Percentiles rank a stretch among this genome's conserved stretches.
These are phyloP conservation scores for Cryptocheilus praepositus DNA, from an alignment of 2,888 invertebrate genomes.

Conservation along the genomic window DNA sequence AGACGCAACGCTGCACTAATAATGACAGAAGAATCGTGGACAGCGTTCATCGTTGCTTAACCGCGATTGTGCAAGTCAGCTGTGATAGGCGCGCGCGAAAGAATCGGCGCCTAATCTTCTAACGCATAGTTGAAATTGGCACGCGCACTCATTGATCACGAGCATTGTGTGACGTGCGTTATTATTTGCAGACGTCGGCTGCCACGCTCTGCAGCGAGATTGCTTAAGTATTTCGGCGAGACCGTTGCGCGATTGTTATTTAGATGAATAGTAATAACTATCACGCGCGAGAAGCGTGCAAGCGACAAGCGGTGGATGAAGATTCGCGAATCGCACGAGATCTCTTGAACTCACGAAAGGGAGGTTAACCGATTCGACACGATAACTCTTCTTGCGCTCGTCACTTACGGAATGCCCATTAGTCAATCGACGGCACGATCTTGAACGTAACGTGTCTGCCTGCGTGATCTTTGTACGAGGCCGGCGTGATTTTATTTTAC, in stretches of 20 bases:
- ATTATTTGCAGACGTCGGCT: neutral
- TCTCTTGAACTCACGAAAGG: conserved; percentile 19
- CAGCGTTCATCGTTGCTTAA: too few relatives aligned
- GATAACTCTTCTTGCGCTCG: conserved; percentile 19
- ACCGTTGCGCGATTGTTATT: conserved; percentile 23
- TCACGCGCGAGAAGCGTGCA: conserved; percentile 16
- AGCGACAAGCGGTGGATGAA: neutral
- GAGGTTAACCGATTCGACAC: conserved; percentile 7
- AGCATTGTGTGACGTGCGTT: neutral
- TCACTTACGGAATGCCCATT: neutral
- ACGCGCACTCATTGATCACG: conserved; percentile 6
- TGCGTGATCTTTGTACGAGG: too few relatives aligned
- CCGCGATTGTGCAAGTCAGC: too few relatives aligned
- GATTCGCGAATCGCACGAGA: conserved; percentile 1
- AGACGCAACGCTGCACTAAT: too few relatives aligned
- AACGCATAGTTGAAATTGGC: too few relatives aligned
- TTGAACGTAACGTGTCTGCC: too few relatives aligned
- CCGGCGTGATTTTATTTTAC: too few relatives aligned
- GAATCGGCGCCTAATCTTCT: too few relatives aligned
- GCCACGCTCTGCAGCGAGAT: neutral
- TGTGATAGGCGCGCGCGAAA: too few relatives aligned
- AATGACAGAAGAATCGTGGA: too few relatives aligned
- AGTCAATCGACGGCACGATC: too few relatives aligned
- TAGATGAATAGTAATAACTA: neutral
- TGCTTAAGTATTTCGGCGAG: conserved; percentile 22